Base-by-base conservation (phyloP, 1,140 invertebrate species). In the Lethocerus indicus region DNA sequence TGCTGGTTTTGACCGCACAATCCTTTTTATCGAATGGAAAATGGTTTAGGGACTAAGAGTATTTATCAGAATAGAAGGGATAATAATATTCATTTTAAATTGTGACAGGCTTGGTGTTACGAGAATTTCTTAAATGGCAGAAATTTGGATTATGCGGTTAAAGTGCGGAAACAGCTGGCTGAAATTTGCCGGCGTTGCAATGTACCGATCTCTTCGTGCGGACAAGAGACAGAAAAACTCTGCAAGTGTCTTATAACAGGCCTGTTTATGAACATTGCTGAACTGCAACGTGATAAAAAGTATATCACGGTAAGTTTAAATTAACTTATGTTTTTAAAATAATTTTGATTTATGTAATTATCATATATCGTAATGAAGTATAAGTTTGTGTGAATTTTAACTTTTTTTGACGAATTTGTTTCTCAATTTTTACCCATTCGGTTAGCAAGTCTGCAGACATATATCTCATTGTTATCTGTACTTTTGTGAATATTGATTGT, bases 81-180 rank as follows among this genome's bases (percentile, higher is more conserved):
- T n/a, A n/a, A n/a, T n/a, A n/a, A n/a, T n/a, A n/a, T n/a, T n/a
- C n/a, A n/a, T n/a, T n/a, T n/a, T n/a, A n/a, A n/a, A n/a, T n/a
- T n/a, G n/a, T n/a, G n/a, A n/a, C n/a, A n/a, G 79, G 67, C 77
- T 62, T 97, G 88, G 87, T 95, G 91, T 61, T 75, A 78, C 60
- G 85, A 91, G 49, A 91, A 96, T 66, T 93, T 79, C 62, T 66
- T 97, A 23, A 86, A 94, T 63, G 66, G 73, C 50, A 74, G 87
- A 50, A 93, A 95, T 70, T 69, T 98, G 57, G 70, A 75, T 24
- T 87, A 87, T 60, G 90, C 85, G 0, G 62, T 67, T 24, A 79
- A 89, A 56, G 81, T 97, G 3, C 70, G 89, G 16, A 74, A 78
- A 49, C 94, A 98, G 63, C 67, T 98, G 45, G 60, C 72, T 14